Evolutionary conservation across 23 tunicate genomes (phyloP).

Genomic region (Trididemnum nubilum): DNA sequence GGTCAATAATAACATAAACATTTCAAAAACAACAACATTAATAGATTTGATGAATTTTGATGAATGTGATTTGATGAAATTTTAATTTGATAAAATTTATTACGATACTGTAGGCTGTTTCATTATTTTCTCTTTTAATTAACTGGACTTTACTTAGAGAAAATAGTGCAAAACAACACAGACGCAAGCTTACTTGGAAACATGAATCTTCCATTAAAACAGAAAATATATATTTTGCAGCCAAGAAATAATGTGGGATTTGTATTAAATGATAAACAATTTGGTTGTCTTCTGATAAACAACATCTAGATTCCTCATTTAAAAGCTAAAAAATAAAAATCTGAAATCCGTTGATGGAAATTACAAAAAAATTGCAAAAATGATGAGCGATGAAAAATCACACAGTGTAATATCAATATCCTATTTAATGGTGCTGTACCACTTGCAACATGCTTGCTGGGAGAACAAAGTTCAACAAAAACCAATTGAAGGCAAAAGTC

Average conservation of each 20-base stretch:
- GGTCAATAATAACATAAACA: no score
- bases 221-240: conserved; percentile 38
- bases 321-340: neutral
- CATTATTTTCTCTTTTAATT: no score
- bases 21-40: no score
- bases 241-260: conserved; percentile 33
- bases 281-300: conserved; percentile 10
- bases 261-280: conserved; percentile 15
- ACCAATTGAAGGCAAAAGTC: no score
- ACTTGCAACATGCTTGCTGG: no score
- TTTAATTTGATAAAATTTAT: no score
- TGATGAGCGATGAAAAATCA: neutral
- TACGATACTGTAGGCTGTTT: no score
- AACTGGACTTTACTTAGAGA: no score
- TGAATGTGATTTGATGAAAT: no score
- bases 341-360: neutral
- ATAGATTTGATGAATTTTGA: no score
- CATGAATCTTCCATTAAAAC: neutral
- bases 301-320: neutral
- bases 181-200: conserved; percentile 8
- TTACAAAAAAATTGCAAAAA: neutral
- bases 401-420: neutral
- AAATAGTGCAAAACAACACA: no score
- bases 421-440: no score
- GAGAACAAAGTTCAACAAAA: neutral